Base-by-base conservation (phyloP, 35 echinoderm and acorn worm genomes). In the Ophiothrix spiculata region DNA sequence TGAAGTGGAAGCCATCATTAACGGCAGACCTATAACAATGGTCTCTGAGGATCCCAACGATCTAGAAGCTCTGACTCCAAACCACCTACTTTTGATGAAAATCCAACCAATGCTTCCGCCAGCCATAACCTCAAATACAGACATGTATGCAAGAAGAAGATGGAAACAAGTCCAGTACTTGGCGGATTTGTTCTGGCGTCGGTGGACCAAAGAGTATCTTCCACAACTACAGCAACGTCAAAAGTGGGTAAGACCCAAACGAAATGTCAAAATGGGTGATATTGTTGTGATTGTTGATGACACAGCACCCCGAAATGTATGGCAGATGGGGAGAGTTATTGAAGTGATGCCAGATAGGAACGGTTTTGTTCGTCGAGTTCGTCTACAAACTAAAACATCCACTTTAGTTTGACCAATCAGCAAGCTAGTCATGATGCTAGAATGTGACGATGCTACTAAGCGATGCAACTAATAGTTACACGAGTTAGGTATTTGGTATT, bases 121-220 rank as follows among this genome's bases (percentile, higher is more conserved):
- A 42, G 41, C 25, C 10, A 56, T 56, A 38, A 39, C 87, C 73
- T 81, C 88, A 32, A 88, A 91, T 37, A 75, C 34, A 10, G 89
- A 95, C 35, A 35, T 88, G n/a, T 95, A 95, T 39, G 37, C 39
- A 32, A 40, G 76, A 35, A 29, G 86, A 4, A 46, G 87, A 56
- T 96, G 90, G 93, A 35, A 82, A 31, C 93, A 92, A 74, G 88
- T 92, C 0, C 93, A 96, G 49, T 83, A 84, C 73, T 14, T 91
- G 16, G 81, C 90, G 28, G 63, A 85, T 46, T 33, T 95, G 4
- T 95, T 91, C 37, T 95, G 93, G 93, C 42, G 73, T 1, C 31
- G 89, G 34, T 95, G 93, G 93, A 33, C 73, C 21, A 75, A 56
- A 45, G 82, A 91, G 64, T 91, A 91, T 74, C 73, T 95, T 31